These are phyloP conservation scores for Macrotrachela quadricornifera DNA, from an alignment of 1,140 invertebrate species.

Conservation along the genomic window DNA sequence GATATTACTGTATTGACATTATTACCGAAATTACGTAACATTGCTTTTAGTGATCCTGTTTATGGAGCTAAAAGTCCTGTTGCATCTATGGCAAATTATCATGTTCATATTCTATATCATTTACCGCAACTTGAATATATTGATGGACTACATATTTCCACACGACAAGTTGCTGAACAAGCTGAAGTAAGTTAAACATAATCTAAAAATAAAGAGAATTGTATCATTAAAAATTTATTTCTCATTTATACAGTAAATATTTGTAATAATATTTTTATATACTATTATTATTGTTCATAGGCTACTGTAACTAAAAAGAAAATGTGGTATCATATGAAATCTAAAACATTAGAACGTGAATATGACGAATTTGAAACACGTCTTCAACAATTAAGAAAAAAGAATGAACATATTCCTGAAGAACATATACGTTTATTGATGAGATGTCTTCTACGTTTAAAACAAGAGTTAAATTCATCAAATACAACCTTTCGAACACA, in stretches of 20 bases:
- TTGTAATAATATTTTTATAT: neutral
- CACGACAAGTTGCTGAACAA: slow-evolving; percentile 20
- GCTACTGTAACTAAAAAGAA: slow-evolving; percentile 27
- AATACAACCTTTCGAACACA: no score
- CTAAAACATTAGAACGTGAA: slow-evolving; percentile 21
- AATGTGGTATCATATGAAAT: slow-evolving; percentile 29
- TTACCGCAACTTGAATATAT: slow-evolving; percentile 20
- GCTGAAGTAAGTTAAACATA: slow-evolving; percentile 20
- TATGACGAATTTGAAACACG: slow-evolving; percentile 12
- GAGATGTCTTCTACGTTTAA: no score
- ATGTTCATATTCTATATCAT: slow-evolving; percentile 25
- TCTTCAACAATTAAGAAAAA: no score
- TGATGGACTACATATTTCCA: slow-evolving; percentile 20
- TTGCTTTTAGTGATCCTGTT: slow-evolving; percentile 23
- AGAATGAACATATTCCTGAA: no score
- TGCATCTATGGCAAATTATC: slow-evolving; percentile 25
- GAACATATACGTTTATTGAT: no score
- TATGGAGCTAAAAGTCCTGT: slow-evolving; percentile 19
- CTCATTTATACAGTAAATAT: no score
- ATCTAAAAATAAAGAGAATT: no score
- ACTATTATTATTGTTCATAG: neutral
- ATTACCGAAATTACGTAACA: slow-evolving; percentile 15
- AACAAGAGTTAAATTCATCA: no score
- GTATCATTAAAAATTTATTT: no score
- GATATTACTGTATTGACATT: slow-evolving; percentile 22